Base-by-base conservation (phyloP, 2,888 invertebrate genomes). In the Epicampocera succincta region DNA sequence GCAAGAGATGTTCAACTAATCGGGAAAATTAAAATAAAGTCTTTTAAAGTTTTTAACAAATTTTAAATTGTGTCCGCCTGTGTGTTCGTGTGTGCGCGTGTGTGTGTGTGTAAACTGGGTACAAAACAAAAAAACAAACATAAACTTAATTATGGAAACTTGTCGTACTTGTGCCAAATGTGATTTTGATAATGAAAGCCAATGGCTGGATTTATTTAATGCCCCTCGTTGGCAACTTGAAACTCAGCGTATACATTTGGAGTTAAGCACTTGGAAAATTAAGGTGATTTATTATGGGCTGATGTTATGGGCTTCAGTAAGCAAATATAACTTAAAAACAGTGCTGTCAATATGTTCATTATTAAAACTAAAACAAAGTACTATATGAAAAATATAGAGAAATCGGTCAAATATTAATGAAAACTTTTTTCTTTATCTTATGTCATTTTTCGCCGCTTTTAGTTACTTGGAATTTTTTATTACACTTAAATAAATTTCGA, bases 111-210 rank as follows among this genome's bases (percentile, higher is more conserved):
- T 48, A 12, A 21, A 56, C 50, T 29, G 29, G n/a, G 44, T 61
- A 54, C 29, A 42, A 29, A 44, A 46, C n/a, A n/a, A 15, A 33
- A 44, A 25, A 50, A 60, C 13, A 1, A 46, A 33, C 40, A 52
- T 8, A 25, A 2, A 29, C 38, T 54, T 48, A 56, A 82, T 61
- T 72, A 89, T 89, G 90, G 89, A 89, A 86, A 89, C 90, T 84
- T 89, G 89, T 83, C 87, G 89, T 76, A 89, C 90, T 78, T 89
- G 89, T 88, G 89, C 89, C 58, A 87, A 87, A 80, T 88, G 88
- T 85, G 89, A 89, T 86, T 89, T 89, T 78, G 89, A 88, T 85
- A 87, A 87, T 86, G 86, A 86, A 79, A 86, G 83, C 76, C 86
- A 87, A 83, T 88, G 88, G 88, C 78, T 89, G 83, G 89, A 89